Base-by-base conservation (phyloP, 2,113 vertebrate species). In the Nasalis larvatus region DNA sequence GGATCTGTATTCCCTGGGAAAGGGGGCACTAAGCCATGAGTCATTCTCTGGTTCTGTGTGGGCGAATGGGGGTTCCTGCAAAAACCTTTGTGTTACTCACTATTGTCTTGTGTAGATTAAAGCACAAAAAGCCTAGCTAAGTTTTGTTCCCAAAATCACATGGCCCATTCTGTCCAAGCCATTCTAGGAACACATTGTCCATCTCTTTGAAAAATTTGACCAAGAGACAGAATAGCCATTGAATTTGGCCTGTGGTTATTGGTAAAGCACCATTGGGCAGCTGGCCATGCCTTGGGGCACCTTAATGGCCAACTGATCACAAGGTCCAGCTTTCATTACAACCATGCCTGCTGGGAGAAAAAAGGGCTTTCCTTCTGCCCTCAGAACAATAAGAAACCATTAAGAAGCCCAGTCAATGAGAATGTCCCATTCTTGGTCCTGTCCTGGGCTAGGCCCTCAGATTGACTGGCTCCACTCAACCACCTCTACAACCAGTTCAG, bases 1-100 rank as follows among this genome's bases (percentile, higher is more conserved):
- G 60, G 56, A 73, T 88, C 93, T 98, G 92, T 96, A 92, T 94
- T 97, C 92, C 97, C 82, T 97, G 94, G 96, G 97, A 97, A 97
- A 96, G 49, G 47, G 82, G 95, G n/a, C 86, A 77, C 30, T 13
- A 18, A 85, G 30, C 89, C 82, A 47, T 97, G 93, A 96, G 81
- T 96, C 96, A 97, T 60, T 82, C 77, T 82, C 81, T 77, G 76
- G 92, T 92, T 96, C 89, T 94, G 93, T 52, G 91, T 82, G 96
- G 96, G 97, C 10, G 77, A 87, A 77, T 82, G 74, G 45, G 49
- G 81, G 77, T 89, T 92, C 90, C 94, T 88, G 78, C 42, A 25
- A 95, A 95, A 97, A 97, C 37, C 49, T 85, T 52, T 78, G 71
- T 93, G 94, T 94, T 94, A 84, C 87, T 97, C 76, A 40, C 81